Base-by-base conservation (phyloP, 2,797 vertebrate species). In the Lithobates sylvaticus region DNA sequence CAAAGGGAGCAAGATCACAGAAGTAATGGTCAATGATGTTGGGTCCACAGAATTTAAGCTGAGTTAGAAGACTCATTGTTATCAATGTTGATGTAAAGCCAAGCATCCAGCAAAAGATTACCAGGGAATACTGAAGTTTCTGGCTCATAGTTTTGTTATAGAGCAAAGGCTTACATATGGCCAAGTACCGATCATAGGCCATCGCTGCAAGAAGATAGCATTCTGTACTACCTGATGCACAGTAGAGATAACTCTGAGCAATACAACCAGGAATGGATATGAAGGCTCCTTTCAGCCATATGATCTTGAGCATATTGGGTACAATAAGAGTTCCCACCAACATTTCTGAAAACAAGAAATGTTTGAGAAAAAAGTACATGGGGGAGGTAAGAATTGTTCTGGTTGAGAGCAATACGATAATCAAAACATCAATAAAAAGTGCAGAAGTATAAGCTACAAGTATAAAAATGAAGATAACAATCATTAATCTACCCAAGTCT, bases 181-280 rank as follows among this genome's bases (percentile, higher is more conserved):
- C 82, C 73, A 84, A 16, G 29, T 84, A 84, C n/a, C 82, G 73
- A 36, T 84, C 82, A 32, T 84, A 84, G 2, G 82, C 75, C 82
- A 84, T 84, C 2, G 54, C 42, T 5, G 73, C 44, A 1, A 84
- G 82, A 54, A 84, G 61, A 69, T 76, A 44, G 36, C 32, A 34
- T 42, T 84, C 73, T 10, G 67, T n/a, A 10, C 73, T 34, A 3
- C 27, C 61, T 0, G 82, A 84, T 18, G 61, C 72, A 36, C 44
- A 68, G 16, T 68, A 84, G 1, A 84, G 15, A 12, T 84, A 76
- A 44, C 75, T 76, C 21, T 84, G 82, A 3, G 42, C 32, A 6
- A 84, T 50, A 23, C 82, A 84, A n/a, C 73, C 26, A 54, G 15
- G 21, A 32, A 84, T 5, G 1, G 73, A 42, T 5, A 84, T 54